Base-by-base conservation (phyloP, 2,888 invertebrate genomes). In the Neuroscelio doddi region DNA sequence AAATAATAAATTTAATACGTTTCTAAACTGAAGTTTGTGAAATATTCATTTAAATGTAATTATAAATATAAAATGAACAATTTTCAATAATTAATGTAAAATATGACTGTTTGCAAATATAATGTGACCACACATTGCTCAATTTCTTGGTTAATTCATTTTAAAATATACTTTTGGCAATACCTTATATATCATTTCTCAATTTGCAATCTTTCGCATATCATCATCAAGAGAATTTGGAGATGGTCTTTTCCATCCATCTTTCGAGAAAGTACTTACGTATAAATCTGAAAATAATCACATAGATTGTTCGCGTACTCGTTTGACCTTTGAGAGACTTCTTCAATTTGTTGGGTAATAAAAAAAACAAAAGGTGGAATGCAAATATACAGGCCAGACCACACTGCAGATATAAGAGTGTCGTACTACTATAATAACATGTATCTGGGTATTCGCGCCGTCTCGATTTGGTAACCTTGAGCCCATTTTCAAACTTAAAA, bases 391-490 rank as follows among this genome's bases (percentile, higher is more conserved):
- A 12, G 12, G 12, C 12, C 12, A 16, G 16, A 38, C 16, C 21
- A 38, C n/a, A n/a, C 15, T 38, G 17, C 38, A 36, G 58, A 46
- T 15, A 17, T 21, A 29, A 24, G 30, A 57, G 26, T 44, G 42
- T 50, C 49, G 36, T 45, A 39, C 45, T 44, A 57, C n/a, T 50
- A 69, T 80, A 81, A 82, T 78, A 70, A 51, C 77, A 80, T 81
- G 80, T 80, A 80, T 78, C 76, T 81, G 77, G 80, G 80, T 79
- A 78, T 79, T 78, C 75, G 71, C 74, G 72, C 74, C 70, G 74
- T 65, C 72, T 76, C 73, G 72, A 69, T 75, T 73, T 73, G 73
- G 68, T 79, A 81, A 82, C 82, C 82, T 82, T 82, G 82, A 74
- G 75, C 78, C 52, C 78, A 63, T 77, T 80, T 77, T 71, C 63